Evolutionary conservation across 2,113 vertebrate genomes (phyloP).

Genomic region (Sakesphorus luctuosus): DNA sequence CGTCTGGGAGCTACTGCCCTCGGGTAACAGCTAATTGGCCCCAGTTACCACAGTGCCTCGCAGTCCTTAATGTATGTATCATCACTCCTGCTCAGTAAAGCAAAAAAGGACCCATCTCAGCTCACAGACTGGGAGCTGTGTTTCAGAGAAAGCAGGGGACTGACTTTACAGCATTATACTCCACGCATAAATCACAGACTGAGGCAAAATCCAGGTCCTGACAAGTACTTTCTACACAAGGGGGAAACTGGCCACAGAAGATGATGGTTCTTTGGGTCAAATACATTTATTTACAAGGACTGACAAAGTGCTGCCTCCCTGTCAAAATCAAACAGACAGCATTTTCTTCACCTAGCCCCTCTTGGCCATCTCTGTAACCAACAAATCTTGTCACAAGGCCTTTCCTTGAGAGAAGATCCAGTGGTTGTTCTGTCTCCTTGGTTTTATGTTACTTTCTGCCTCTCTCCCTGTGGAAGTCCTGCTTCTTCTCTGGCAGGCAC

Average conservation of each 20-base stretch:
- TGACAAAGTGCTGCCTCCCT: neutral
- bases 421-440: neutral
- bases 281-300: neutral
- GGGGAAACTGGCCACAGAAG: neutral
- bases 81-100: conserved; percentile 10
- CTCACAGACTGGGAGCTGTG: neutral
- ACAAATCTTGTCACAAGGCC: neutral
- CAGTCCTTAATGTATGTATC: neutral
- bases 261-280: neutral
- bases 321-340: neutral
- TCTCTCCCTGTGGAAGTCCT: neutral
- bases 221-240: neutral
- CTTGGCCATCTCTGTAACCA: neutral
- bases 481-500: neutral
- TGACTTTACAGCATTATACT: neutral
- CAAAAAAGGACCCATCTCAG: conserved; percentile 29
- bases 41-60: neutral
- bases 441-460: neutral
- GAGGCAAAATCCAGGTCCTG: neutral
- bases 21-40: conserved; percentile 46
- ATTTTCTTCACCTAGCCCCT: neutral
- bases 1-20: conserved; percentile 45
- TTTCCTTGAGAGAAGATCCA: neutral
- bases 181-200: neutral
- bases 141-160: neutral